phyloP scores from a whole-genome alignment of 2,113 vertebrate species.

The Psittacula cyanocephala region DNA sequence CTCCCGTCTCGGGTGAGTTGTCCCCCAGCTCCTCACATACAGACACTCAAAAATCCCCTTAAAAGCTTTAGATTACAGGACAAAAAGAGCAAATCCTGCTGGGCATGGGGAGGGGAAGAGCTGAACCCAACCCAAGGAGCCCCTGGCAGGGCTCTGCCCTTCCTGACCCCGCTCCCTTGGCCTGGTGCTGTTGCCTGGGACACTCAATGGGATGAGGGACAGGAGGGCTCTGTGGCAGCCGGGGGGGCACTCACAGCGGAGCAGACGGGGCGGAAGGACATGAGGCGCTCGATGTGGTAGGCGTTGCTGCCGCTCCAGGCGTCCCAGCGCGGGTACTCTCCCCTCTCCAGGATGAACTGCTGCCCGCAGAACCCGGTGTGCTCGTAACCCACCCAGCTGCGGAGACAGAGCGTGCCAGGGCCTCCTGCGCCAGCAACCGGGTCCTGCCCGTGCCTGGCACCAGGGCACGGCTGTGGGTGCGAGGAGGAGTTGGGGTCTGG shows the following conservation, averaged over 20 bases:
- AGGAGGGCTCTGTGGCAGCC: fast-evolving
- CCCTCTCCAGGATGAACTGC: conserved; percentile 95
- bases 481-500: background rate
- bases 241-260: conserved; percentile 84
- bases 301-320: conserved; percentile 97
- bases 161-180: background rate
- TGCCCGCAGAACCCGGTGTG: conserved; percentile 95
- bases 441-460: background rate
- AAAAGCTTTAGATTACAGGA: background rate
- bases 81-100: background rate
- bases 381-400: conserved; percentile 93
- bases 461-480: background rate
- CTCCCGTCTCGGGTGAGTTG: background rate
- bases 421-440: background rate
- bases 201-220: fast-evolving
- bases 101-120: fast-evolving
- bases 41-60: background rate
- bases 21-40: background rate
- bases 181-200: background rate
- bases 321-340: conserved; percentile 95
- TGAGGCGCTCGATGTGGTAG: conserved; percentile 94
- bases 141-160: background rate
- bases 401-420: conserved; percentile 29
- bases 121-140: background rate
- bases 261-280: conserved; percentile 96